These are phyloP conservation scores for Ammodytes dubius DNA, from an alignment of 2,113 vertebrate genomes.

Conservation along the genomic window DNA sequence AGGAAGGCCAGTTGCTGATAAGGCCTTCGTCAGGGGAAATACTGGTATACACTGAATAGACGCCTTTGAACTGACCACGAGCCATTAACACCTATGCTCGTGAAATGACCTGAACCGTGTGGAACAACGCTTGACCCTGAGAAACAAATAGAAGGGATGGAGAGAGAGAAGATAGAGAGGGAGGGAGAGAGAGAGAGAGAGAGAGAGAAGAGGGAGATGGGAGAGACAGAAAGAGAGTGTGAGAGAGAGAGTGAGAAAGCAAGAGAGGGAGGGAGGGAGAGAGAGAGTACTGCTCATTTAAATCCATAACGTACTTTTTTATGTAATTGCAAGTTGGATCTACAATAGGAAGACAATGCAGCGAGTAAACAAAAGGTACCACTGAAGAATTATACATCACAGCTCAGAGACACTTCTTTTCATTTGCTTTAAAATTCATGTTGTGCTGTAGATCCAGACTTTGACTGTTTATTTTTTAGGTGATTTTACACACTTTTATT, in stretches of 20 bases:
- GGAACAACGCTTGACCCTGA: too few relatives aligned
- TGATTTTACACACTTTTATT: too few relatives aligned
- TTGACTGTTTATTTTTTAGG: too few relatives aligned
- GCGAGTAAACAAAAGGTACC: not conserved
- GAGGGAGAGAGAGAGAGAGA: not conserved
- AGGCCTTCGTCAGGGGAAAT: conserved; percentile 69
- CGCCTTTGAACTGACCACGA: conserved; percentile 60
- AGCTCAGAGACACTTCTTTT: too few relatives aligned
- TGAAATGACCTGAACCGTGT: conserved; percentile 64
- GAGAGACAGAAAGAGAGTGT: not conserved
- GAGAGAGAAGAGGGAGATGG: not conserved
- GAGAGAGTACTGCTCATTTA: not conserved
- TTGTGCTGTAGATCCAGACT: too few relatives aligned
- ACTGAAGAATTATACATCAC: too few relatives aligned
- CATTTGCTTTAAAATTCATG: too few relatives aligned
- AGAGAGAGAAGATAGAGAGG: not conserved
- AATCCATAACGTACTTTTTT: conserved; percentile 9
- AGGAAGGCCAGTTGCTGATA: conserved; percentile 84
- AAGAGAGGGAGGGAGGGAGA: not conserved
- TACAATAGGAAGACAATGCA: not conserved
- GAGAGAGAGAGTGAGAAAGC: not conserved
- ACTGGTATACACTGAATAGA: conserved; percentile 74
- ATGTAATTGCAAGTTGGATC: conserved; percentile 9
- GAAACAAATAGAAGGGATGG: not conserved
- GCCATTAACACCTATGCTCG: conserved; percentile 53